phyloP scores from a whole-genome alignment of 2,797 vertebrate species.

The Rhinella marina region DNA sequence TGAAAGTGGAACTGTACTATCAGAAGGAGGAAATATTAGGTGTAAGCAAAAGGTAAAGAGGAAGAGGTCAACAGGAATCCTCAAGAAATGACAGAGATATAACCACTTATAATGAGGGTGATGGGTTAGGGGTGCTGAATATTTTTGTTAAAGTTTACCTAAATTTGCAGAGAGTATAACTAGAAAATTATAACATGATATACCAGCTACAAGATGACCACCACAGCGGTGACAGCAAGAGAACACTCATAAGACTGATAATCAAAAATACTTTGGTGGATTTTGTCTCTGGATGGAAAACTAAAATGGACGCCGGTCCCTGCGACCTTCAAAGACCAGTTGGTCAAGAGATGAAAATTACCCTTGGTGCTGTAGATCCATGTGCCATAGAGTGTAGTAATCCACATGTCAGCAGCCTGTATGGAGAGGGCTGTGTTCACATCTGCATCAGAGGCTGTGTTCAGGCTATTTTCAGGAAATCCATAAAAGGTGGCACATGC shows the following conservation, averaged over 20 bases:
- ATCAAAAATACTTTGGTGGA: too few relatives aligned
- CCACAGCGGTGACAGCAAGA: background rate
- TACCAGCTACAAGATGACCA: too few relatives aligned
- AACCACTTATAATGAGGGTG: background rate
- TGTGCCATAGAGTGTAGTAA: too few relatives aligned
- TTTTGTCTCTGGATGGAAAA: too few relatives aligned
- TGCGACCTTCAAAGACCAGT: too few relatives aligned
- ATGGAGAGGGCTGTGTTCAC: too few relatives aligned
- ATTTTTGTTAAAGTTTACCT: background rate
- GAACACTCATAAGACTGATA: background rate
- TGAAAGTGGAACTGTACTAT: background rate
- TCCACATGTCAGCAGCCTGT: too few relatives aligned
- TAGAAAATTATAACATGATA: too few relatives aligned
- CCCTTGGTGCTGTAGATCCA: too few relatives aligned
- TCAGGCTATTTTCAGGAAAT: background rate
- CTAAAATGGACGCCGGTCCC: too few relatives aligned
- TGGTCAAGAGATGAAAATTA: too few relatives aligned
- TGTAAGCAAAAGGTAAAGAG: background rate
- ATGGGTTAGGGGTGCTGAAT: background rate
- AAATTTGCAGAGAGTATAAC: background rate
- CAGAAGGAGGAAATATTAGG: background rate
- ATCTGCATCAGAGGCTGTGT: too few relatives aligned
- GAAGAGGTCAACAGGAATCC: background rate
- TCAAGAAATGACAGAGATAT: background rate
- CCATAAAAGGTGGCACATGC: background rate